Evolutionary conservation across 2,888 invertebrate species (phyloP).

Genomic region (Mesoligia furuncula): DNA sequence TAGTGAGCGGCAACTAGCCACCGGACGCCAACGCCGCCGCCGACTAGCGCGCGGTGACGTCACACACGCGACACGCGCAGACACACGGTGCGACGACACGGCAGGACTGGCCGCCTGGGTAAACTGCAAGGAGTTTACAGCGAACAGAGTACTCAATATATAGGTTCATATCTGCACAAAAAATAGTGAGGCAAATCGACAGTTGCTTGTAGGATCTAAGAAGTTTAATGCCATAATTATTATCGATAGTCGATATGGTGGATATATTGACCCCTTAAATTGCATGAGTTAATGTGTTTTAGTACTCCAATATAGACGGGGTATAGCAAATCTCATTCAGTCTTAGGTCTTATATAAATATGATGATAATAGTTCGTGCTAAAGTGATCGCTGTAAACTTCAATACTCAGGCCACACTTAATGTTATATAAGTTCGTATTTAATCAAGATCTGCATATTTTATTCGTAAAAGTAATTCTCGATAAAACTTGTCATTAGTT

Average conservation of each 20-base stretch:
- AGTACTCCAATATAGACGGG: neutral
- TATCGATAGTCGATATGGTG: slow-evolving; percentile 21
- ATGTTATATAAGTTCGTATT: slow-evolving; percentile 55
- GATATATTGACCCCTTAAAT: neutral
- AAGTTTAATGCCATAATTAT: neutral
- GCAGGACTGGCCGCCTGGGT: slow-evolving; percentile 22
- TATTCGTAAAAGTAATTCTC: slow-evolving; percentile 58
- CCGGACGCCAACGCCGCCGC: slow-evolving; percentile 66
- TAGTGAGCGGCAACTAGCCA: slow-evolving; percentile 88
- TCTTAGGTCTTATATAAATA: slow-evolving; percentile 1
- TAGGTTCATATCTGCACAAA: slow-evolving; percentile 32
- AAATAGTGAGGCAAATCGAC: slow-evolving; percentile 8
- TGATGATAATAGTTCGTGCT: slow-evolving; percentile 18
- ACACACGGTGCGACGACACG: slow-evolving; percentile 49
- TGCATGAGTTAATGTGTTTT: neutral
- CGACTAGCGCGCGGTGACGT: slow-evolving; percentile 66
- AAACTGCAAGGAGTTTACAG: slow-evolving; percentile 5
- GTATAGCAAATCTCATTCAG: slow-evolving; percentile 7
- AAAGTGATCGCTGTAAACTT: slow-evolving; percentile 38
- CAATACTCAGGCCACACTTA: slow-evolving; percentile 31
- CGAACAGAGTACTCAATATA: slow-evolving; percentile 9
- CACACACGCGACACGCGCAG: slow-evolving; percentile 36
- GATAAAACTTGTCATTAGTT: slow-evolving; percentile 63
- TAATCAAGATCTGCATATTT: slow-evolving; percentile 60
- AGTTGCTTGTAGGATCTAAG: neutral